Evolutionary conservation across 2,113 vertebrate genomes (phyloP), one percentile per base, ranked within the genome.

Genomic region (Passer montanus): DNA sequence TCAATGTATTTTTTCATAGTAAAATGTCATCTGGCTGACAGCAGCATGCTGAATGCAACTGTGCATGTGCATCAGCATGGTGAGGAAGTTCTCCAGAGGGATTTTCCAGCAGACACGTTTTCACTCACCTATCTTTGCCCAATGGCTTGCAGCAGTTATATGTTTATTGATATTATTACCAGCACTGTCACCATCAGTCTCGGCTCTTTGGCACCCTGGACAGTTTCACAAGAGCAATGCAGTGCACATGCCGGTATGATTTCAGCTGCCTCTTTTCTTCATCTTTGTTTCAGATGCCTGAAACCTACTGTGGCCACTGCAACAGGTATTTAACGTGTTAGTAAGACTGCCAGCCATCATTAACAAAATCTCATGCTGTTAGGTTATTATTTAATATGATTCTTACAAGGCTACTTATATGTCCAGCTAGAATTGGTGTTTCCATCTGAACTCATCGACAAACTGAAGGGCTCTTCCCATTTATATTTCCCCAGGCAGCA

Each of bases 101-200:
- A 72, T 82, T 67, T 95, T 80, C 77, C 60, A 64, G 53, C 24
- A 73, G 78, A 76, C 24, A 41, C 5, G 2, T 63, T 80, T 95
- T 74, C 75, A 69, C 47, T 87, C 72, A 70, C 89, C 90, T 77
- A 87, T 55, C 89, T 95, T 70, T 93, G 84, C 78, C 89, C 89
- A 93, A 69, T 33, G 91, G 89, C 76, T 73, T 87, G 77, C 33
- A 94, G 91, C 63, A 94, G 85, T 83, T 80, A 21, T 4, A 50
- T 66, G 75, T 90, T 94, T 93, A 91, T 78, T 21, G 76, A 26
- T 90, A 75, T 78, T 90, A 90, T 92, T 93, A 84, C 78, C 78
- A 85, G 72, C 74, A 52, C 72, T 68, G 43, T 33, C 69, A 83
- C 27, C 73, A 84, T 72, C 46, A 73, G 60, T 79, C 83, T 85